phyloP scores from a whole-genome alignment of 2,113 vertebrate genomes.

The Antechinus stuartii region DNA sequence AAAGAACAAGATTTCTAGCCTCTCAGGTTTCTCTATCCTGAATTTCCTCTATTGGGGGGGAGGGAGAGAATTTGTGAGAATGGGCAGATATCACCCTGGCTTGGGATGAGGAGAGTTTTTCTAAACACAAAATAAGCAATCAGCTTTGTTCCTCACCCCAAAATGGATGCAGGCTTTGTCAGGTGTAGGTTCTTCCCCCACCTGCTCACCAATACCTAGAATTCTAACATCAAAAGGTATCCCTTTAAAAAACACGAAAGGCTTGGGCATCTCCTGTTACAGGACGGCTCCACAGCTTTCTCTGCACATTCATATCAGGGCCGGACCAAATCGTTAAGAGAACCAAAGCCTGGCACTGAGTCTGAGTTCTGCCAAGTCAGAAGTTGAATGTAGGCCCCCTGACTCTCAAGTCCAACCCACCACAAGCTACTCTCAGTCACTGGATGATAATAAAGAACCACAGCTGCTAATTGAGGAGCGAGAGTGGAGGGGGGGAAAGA shows the following conservation, averaged over 20 bases:
- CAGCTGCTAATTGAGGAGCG: too few relatives aligned
- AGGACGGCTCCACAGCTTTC: too few relatives aligned
- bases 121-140: neutral
- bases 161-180: neutral
- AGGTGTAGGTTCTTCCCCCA: neutral
- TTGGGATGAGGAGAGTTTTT: neutral
- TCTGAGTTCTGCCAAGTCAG: neutral
- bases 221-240: neutral
- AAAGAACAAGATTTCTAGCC: neutral
- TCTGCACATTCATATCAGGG: neutral
- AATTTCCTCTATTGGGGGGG: neutral
- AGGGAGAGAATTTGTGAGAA: neutral
- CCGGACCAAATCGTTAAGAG: neutral
- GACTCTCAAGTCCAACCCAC: neutral
- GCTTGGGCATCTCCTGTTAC: neutral
- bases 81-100: neutral
- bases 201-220: neutral
- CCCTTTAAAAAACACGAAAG: neutral
- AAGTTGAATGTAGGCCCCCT: neutral
- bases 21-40: neutral
- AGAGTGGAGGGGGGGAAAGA: neutral
- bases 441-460: neutral
- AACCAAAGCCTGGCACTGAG: neutral
- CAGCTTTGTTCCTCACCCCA: neutral
- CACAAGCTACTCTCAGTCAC: neutral